Base-by-base conservation (phyloP, 2,888 invertebrate species). In the Boloria selene region DNA sequence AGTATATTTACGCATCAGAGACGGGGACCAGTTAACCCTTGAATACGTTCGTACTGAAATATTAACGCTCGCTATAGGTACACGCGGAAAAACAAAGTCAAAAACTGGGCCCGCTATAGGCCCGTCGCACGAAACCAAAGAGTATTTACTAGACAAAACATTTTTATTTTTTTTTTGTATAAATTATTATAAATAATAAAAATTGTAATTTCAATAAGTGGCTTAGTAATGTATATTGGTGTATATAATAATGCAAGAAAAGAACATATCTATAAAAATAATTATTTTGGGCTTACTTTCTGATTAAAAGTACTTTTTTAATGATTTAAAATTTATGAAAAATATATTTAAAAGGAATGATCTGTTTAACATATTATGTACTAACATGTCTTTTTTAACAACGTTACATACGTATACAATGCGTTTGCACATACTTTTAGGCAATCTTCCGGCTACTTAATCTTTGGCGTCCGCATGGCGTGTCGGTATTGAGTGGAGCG, bases 401-500 rank as follows among this genome's bases (percentile, higher is more conserved):
- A 55, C 50, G 42, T 56, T 38, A 55, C 51, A 58, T 53, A 55
- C 42, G 42, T 18, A 5, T 14, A 13, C n/a, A 50, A 14, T 22
- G 16, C 31, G 44, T 45, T 61, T 38, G 13, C 44, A 65, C 52
- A 66, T 69, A 68, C 45, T 63, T 79, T 73, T 72, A 65, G 71
- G 63, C 74, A 74, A 73, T 77, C 76, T 77, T 73, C 70, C 72
- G 70, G 68, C 65, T 75, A 75, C 74, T 80, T 88, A 86, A 77
- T 90, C 91, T 90, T 84, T 90, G 90, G 74, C 84, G 82, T 85
- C 85, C 85, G 87, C 86, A 81, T 88, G 87, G 87, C 90, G 89
- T 89, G 89, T 88, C 87, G 86, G 90, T 90, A 92, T 92, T 91
- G 92, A 93, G 92, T 92, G 90, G 90, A 86, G 89, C 84, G 82